A percentile compares a stretch with the other conserved stretches of the same genome.
phyloP scores from a whole-genome alignment of 2,888 invertebrate genomes.

The Microdon myrmicae region DNA sequence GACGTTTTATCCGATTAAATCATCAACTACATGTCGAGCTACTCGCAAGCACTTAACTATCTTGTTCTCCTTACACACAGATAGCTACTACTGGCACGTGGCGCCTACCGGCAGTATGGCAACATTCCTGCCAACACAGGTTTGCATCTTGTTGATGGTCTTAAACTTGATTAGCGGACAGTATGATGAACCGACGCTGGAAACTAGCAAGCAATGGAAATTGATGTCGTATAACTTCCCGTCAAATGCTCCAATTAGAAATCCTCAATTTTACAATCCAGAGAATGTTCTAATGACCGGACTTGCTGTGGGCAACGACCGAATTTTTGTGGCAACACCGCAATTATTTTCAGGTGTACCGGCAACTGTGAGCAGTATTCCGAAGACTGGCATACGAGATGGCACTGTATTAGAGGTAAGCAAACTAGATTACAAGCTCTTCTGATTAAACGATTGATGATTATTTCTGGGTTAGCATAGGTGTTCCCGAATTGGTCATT shows the following conservation, averaged over 20 bases:
- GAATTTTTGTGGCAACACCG: slow-evolving; percentile 81
- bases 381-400: slow-evolving; percentile 74
- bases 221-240: slow-evolving; percentile 76
- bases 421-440: background rate
- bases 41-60: background rate
- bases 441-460: background rate
- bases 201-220: slow-evolving; percentile 78
- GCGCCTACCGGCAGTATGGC: slow-evolving; percentile 30
- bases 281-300: slow-evolving; percentile 83
- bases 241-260: slow-evolving; percentile 70
- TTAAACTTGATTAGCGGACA: slow-evolving; percentile 43
- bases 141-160: slow-evolving; percentile 39
- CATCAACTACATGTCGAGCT: no score
- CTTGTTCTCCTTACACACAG: slow-evolving; percentile 6
- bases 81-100: slow-evolving; percentile 1
- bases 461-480: slow-evolving; percentile 60
- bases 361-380: slow-evolving; percentile 77
- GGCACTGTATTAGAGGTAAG: slow-evolving; percentile 76
- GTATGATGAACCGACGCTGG: slow-evolving; percentile 63
- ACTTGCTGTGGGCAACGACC: slow-evolving; percentile 76
- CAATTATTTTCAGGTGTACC: slow-evolving; percentile 80
- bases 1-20: no score
- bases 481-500: slow-evolving; percentile 82
- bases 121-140: slow-evolving; percentile 24
- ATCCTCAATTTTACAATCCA: slow-evolving; percentile 69